These are phyloP conservation scores for Trissolcus basalis DNA, from an alignment of 1,140 invertebrate species.

Conservation along the genomic window DNA sequence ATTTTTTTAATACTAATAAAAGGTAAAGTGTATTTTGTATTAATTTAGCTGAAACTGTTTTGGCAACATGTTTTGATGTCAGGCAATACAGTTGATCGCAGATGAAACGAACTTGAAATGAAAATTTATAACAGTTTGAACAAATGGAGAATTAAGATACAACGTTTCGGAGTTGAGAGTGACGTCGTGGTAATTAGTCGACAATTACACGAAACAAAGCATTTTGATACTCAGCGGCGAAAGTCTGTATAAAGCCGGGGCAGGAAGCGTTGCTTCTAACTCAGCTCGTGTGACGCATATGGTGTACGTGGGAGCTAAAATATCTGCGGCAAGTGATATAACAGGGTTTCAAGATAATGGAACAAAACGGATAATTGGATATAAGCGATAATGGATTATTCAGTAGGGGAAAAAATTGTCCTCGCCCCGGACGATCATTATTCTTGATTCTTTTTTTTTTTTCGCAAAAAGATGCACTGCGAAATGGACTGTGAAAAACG, in stretches of 20 bases:
- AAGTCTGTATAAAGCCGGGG: slow-evolving; percentile 12
- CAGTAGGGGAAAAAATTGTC: slow-evolving; percentile 39
- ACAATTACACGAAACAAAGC: slow-evolving; percentile 28
- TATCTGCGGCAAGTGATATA: slow-evolving; percentile 51
- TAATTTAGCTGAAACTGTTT: too few species aligned
- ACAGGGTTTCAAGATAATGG: slow-evolving; percentile 39
- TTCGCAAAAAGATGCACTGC: not conserved
- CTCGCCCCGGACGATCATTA: not conserved
- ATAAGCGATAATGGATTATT: slow-evolving; percentile 52
- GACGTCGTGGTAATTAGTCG: slow-evolving; percentile 4
- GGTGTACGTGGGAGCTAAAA: slow-evolving; percentile 46
- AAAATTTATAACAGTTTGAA: too few species aligned
- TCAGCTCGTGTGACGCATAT: slow-evolving; percentile 36
- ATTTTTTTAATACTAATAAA: too few species aligned
- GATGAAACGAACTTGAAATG: too few species aligned
- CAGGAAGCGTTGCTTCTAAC: slow-evolving; percentile 10
- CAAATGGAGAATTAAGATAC: too few species aligned
- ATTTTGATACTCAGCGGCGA: slow-evolving; percentile 21
- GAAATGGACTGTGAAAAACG: not conserved
- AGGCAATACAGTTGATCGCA: too few species aligned
- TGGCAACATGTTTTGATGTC: too few species aligned
- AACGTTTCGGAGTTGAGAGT: too few species aligned
- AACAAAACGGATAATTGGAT: slow-evolving; percentile 52
- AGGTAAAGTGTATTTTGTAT: too few species aligned
- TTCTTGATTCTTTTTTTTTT: not conserved